Evolutionary conservation across 2,113 vertebrate species (phyloP), one percentile per base, ranked within the genome.

Genomic region (Lophura nycthemera): DNA sequence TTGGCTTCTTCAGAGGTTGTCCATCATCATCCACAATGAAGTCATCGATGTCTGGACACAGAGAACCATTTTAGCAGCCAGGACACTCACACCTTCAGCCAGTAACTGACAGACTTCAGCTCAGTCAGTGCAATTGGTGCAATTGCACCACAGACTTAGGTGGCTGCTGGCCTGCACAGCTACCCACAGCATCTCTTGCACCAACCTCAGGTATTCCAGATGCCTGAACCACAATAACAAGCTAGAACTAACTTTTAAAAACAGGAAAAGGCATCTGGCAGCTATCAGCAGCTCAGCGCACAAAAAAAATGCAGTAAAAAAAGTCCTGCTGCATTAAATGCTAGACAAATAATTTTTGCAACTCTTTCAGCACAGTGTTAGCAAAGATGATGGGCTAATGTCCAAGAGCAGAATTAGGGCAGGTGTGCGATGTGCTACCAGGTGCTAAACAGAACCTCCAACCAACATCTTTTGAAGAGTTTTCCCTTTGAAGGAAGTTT

Each of bases 1-100:
- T 99, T 34, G 98, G 98, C 96, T 99, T 99, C 82, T 99, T 99
- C 83, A 99, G 98, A 75, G 99, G 99, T 59, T 99, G 99, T 27
- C 99, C 99, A 69, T 99, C 99, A 52, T 99, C 99, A 95, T 99
- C 99, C 96, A 99, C 99, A 88, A 99, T 99, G 91, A 99, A 99
- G 95, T 99, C 99, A 17, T 99, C 99, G 8, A 99, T 99, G 95
- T 99, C 99, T 99, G 93, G 52, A 77, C 25, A 91, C 27, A 11
- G 70, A 95, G 75, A 75, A 57, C 19, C 40, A 83, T 32, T 71
- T 54, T 6, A 59, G 29, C 10, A 14, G 59, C 74, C 56, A 88
- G 85, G 22, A 61, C 47, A 61, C 11, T 74, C 1, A 1, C 3
- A 43, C 59, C 52, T 4, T 82, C 52, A 75, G 72, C 36, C 32